A percentile compares a stretch with the other conserved stretches of the same genome.
These are phyloP conservation scores for Bombus difficillimus DNA, from an alignment of 1,140 invertebrate species.

Conservation along the genomic window DNA sequence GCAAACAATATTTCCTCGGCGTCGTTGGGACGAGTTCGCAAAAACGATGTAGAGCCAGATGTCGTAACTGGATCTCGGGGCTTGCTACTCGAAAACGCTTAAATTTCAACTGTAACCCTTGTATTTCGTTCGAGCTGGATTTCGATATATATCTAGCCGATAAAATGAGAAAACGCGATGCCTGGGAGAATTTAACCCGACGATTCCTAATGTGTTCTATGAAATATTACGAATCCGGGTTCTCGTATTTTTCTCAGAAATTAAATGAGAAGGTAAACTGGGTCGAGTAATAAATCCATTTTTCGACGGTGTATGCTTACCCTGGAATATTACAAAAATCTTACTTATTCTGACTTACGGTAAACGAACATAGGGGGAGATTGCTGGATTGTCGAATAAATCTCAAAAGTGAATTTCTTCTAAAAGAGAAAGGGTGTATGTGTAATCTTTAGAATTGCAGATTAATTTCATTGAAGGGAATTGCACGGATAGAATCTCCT, in stretches of 20 bases:
- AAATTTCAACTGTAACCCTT: background rate
- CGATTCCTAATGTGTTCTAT: background rate
- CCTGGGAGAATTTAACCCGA: background rate
- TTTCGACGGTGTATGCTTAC: background rate
- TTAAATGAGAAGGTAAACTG: background rate
- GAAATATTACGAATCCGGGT: background rate
- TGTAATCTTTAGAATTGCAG: too few species aligned
- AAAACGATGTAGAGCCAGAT: slow-evolving; percentile 6
- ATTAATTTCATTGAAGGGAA: too few species aligned
- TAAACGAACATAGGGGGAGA: background rate
- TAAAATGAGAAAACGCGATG: background rate
- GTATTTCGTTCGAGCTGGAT: background rate
- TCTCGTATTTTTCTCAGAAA: background rate
- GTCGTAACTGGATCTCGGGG: background rate
- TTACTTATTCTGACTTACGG: background rate
- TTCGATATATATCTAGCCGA: background rate
- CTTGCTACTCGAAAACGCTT: background rate
- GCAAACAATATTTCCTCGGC: slow-evolving; percentile 2
- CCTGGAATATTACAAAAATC: background rate
- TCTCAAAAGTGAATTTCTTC: too few species aligned
- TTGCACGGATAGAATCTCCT: too few species aligned
- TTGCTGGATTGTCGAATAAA: background rate
- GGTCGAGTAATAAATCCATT: background rate
- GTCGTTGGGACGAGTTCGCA: background rate
- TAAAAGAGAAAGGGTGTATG: too few species aligned